Conservation (phyloP, 2,797 vertebrate species). For the Phataginus tetradactyla region DNA sequence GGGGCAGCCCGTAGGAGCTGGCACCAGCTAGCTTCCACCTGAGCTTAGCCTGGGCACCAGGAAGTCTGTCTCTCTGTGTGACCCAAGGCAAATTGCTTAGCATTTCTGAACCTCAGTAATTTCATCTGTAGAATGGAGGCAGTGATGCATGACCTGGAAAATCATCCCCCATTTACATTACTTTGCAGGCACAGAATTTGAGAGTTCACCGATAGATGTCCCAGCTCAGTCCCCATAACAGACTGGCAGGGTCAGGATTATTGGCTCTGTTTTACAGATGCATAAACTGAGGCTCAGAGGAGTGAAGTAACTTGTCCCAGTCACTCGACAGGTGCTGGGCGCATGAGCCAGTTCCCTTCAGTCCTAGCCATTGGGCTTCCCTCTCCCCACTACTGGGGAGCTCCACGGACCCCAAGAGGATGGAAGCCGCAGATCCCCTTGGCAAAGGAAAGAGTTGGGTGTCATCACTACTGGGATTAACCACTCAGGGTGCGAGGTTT, state of each 20-base stretch:
- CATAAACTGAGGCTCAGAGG: neutral
- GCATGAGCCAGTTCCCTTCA: neutral
- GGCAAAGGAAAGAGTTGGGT: neutral
- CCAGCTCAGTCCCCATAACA: neutral
- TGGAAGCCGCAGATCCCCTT: neutral
- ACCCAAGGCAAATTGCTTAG: neutral
- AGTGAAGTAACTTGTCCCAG: neutral
- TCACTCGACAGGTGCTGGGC: neutral
- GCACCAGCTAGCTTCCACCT: neutral
- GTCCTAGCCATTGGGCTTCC: neutral
- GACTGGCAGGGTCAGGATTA: accelerated
- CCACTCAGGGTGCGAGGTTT: neutral
- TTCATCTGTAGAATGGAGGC: neutral
- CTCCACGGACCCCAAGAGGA: neutral
- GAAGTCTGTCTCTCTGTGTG: neutral
- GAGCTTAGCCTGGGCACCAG: neutral
- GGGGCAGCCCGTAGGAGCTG: neutral
- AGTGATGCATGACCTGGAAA: neutral
- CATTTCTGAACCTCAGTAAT: neutral
- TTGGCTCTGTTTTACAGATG: neutral
- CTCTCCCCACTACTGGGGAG: neutral
- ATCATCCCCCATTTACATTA: neutral
- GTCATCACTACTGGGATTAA: accelerated
- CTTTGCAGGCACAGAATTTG: neutral
- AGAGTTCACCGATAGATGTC: neutral